Conservation (phyloP, 2,797 vertebrate genomes). For the Pseudochromis fuscus region DNA sequence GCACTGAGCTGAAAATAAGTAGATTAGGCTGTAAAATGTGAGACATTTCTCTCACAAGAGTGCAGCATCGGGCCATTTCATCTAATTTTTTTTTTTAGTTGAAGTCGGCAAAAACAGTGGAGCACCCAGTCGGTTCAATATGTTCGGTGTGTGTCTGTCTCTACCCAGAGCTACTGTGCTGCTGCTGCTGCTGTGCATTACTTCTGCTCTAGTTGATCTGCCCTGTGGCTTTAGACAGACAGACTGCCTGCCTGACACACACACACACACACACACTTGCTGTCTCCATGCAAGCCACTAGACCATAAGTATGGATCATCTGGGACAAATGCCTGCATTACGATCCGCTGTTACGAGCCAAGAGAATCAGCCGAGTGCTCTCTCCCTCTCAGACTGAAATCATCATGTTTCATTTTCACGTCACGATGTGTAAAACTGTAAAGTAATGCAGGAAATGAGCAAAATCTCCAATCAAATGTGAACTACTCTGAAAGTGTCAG, state of each 20-base stretch:
- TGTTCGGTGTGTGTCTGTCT: slow-evolving; percentile 27
- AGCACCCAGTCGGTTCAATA: slow-evolving; percentile 34
- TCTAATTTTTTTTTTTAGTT: neutral
- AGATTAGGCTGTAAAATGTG: neutral
- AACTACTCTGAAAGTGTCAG: too few relatives aligned
- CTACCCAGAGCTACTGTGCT: slow-evolving; percentile 48
- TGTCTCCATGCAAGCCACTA: slow-evolving; percentile 42
- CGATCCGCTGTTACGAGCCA: neutral
- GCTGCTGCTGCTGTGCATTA: slow-evolving; percentile 66
- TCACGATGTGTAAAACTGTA: neutral
- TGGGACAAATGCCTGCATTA: slow-evolving; percentile 29
- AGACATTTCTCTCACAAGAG: neutral
- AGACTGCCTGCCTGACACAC: slow-evolving; percentile 39
- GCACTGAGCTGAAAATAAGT: neutral
- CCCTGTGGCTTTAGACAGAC: slow-evolving; percentile 60
- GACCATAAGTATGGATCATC: slow-evolving; percentile 48
- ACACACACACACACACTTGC: slow-evolving; percentile 19
- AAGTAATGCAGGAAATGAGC: neutral
- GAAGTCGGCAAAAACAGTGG: slow-evolving; percentile 13
- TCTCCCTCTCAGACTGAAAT: slow-evolving; percentile 6
- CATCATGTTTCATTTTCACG: neutral
- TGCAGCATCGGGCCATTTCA: neutral
- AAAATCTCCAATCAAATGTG: neutral
- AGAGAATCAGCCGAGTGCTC: neutral
- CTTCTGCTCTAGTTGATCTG: slow-evolving; percentile 80